A percentile compares a stretch with the other conserved stretches of the same genome.
Conservation (phyloP, 2,888 invertebrate genomes). For the Chouioia cunea region DNA sequence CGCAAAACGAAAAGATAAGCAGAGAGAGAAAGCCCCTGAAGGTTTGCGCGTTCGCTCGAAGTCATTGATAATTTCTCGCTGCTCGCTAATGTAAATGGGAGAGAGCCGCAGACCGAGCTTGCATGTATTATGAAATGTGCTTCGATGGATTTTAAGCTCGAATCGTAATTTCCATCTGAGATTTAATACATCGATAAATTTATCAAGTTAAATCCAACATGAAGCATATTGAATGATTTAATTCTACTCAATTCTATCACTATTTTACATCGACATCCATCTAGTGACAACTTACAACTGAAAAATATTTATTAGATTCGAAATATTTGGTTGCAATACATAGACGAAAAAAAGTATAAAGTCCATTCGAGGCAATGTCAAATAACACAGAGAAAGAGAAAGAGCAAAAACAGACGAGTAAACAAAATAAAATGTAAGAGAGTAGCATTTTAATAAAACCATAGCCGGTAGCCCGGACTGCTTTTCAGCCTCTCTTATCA, state of each 20-base stretch:
- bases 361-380: too few relatives aligned
- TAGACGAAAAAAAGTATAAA: neutral
- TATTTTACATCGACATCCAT: too few relatives aligned
- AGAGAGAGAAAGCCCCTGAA: too few relatives aligned
- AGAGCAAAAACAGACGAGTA: too few relatives aligned
- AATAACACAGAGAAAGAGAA: too few relatives aligned
- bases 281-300: too few relatives aligned
- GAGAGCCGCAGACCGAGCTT: neutral
- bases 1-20: neutral
- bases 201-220: too few relatives aligned
- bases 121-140: neutral
- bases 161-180: slow-evolving; percentile 5
- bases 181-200: too few relatives aligned
- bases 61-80: slow-evolving; percentile 34
- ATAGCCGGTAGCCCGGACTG: slow-evolving; percentile 2
- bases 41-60: neutral
- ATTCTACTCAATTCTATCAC: too few relatives aligned
- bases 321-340: neutral
- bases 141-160: slow-evolving; percentile 19
- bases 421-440: too few relatives aligned
- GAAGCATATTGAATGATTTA: too few relatives aligned
- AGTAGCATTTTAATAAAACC: slow-evolving; percentile 17
- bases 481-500: slow-evolving; percentile 41
- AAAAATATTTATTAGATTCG: too few relatives aligned
- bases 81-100: slow-evolving; percentile 32